Percentiles rank a stretch among this genome's conserved stretches.
Evolutionary conservation across 2,888 invertebrate species (phyloP).

Genomic region (Tenodera sinensis): DNA sequence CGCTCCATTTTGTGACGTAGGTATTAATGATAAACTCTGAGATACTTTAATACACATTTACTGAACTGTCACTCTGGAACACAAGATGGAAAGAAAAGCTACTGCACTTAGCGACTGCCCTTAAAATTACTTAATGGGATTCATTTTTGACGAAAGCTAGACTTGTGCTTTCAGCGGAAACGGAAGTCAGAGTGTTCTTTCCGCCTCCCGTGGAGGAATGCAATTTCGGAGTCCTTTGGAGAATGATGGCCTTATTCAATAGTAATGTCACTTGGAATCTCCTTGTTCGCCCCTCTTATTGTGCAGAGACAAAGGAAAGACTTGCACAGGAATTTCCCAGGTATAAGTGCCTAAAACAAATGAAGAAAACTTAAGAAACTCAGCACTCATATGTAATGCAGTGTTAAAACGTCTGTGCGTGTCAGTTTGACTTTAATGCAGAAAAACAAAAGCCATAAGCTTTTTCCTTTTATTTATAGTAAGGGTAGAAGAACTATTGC

Average conservation of each 20-base stretch:
- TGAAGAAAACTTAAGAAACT: not conserved
- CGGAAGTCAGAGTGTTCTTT: not conserved
- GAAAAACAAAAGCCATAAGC: no score
- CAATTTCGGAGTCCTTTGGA: not conserved
- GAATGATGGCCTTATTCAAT: not conserved
- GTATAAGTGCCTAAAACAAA: not conserved
- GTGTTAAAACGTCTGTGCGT: not conserved
- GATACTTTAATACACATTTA: no score
- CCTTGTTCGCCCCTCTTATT: not conserved
- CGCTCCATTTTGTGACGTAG: no score
- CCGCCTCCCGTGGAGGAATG: not conserved
- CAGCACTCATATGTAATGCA: not conserved
- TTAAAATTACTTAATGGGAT: no score
- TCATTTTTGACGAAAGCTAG: not conserved
- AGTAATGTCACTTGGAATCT: not conserved
- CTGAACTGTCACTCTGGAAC: no score
- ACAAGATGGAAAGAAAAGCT: no score
- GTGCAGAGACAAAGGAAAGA: not conserved
- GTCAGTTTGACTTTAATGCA: no score
- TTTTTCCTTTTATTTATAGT: no score
- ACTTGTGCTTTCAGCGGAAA: not conserved
- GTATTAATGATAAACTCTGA: no score
- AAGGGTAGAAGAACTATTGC: no score
- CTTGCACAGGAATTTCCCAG: not conserved
- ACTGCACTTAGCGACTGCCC: no score